These are phyloP conservation scores for Brevipalpus yothersi DNA, from an alignment of 1,140 invertebrate genomes.

Conservation along the genomic window DNA sequence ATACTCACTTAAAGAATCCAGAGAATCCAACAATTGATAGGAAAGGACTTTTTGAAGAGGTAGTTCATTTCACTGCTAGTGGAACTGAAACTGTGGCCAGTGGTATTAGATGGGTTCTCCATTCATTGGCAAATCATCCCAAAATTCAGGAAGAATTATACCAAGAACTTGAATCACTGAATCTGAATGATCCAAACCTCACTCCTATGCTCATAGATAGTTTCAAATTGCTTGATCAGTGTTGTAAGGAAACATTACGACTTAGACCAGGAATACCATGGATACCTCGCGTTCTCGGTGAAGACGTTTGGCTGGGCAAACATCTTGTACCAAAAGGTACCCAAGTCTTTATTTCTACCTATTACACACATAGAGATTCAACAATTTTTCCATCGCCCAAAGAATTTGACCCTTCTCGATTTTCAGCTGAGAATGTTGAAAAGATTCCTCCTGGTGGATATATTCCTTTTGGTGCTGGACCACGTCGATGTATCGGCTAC, in stretches of 20 bases:
- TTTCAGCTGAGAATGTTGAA: conserved; percentile 4
- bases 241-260: conserved; percentile 30
- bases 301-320: conserved; percentile 25
- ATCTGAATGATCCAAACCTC: too few relatives aligned
- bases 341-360: conserved; percentile 30
- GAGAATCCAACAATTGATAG: too few relatives aligned
- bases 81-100: too few relatives aligned
- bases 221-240: too few relatives aligned
- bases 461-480: conserved; percentile 4
- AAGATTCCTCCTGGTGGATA: conserved; percentile 2
- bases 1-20: too few relatives aligned
- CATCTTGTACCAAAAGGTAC: conserved; percentile 26
- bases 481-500: background rate
- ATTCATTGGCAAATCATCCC: too few relatives aligned
- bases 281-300: conserved; percentile 27
- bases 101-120: too few relatives aligned
- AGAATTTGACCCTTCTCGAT: conserved; percentile 34
- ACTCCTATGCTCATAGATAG: too few relatives aligned
- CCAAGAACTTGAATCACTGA: too few relatives aligned
- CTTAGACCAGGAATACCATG: conserved; percentile 32
- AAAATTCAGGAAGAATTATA: too few relatives aligned
- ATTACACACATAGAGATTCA: conserved; percentile 33
- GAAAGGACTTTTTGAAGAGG: too few relatives aligned
- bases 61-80: too few relatives aligned
- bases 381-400: conserved; percentile 31